Conservation (phyloP, 2,797 vertebrate genomes). For the Mionectes olivaceus region DNA sequence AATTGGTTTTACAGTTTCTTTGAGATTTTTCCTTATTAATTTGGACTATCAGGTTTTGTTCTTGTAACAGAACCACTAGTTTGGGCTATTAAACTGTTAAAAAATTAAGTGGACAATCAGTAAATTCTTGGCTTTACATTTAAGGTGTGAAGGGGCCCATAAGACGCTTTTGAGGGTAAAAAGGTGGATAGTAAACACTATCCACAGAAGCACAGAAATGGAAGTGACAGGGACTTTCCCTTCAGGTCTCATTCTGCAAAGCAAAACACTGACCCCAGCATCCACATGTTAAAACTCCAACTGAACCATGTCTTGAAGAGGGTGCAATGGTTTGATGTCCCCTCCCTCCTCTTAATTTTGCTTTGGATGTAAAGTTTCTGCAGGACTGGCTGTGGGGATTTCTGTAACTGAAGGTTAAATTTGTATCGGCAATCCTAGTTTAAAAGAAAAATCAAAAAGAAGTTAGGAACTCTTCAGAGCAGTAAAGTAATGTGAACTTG, state of each 20-base stretch:
- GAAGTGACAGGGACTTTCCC: neutral
- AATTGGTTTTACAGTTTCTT: neutral
- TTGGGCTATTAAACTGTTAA: neutral
- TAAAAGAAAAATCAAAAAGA: neutral
- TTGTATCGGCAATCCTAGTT: neutral
- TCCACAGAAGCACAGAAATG: neutral
- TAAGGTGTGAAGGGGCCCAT: neutral
- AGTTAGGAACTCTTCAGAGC: neutral
- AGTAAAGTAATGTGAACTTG: neutral
- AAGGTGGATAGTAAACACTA: neutral
- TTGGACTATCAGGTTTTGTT: neutral
- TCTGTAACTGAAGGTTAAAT: neutral
- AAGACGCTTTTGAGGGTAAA: neutral
- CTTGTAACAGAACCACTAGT: neutral
- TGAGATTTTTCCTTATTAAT: neutral
- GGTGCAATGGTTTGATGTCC: neutral
- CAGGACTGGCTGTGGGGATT: neutral
- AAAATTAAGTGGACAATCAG: neutral
- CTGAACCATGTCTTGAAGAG: neutral
- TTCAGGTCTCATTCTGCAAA: neutral
- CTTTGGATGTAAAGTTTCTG: neutral
- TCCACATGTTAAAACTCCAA: neutral
- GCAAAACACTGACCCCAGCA: neutral
- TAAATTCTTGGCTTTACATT: neutral
- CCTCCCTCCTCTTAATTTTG: fast-evolving